Evolutionary conservation across 1,140 invertebrate genomes (phyloP).

Genomic region (Cotesia chilonis): DNA sequence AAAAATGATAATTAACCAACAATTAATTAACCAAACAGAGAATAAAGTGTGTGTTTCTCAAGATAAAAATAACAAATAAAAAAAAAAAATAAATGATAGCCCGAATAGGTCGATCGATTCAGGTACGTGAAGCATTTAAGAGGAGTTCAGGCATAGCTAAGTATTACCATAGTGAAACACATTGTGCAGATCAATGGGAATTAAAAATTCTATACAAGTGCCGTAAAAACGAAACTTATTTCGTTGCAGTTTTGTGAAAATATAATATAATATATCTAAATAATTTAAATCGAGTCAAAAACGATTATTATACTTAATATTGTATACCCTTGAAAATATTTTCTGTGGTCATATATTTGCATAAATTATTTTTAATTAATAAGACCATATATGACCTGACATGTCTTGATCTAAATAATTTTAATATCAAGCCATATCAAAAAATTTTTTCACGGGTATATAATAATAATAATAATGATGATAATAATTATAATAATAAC

Average conservation of each 20-base stretch:
- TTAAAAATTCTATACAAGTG: conserved; percentile 73
- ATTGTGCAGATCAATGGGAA: conserved; percentile 67
- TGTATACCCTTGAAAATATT: conserved; percentile 39
- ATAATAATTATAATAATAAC: conserved; percentile 18
- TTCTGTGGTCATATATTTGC: no score
- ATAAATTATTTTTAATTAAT: no score
- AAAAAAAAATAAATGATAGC: conserved; percentile 54
- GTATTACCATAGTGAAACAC: conserved; percentile 66
- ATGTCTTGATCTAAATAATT: no score
- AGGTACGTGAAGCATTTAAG: conserved; percentile 64
- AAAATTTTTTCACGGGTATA: no score
- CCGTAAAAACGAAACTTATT: conserved; percentile 74
- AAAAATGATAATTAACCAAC: conserved; percentile 43
- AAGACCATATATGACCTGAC: no score
- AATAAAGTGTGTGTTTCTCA: conserved; percentile 55
- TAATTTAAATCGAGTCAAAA: conserved; percentile 57
- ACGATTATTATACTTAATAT: conserved; percentile 48
- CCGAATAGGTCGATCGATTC: conserved; percentile 65
- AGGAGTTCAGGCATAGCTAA: conserved; percentile 67
- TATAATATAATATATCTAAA: conserved; percentile 64
- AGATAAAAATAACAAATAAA: no score
- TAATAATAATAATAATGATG: no score
- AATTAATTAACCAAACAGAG: conserved; percentile 30
- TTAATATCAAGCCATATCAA: no score
- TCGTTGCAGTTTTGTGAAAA: conserved; percentile 63